Evolutionary conservation across 1,140 invertebrate species (phyloP).

Genomic region (Dreissena polymorpha): DNA sequence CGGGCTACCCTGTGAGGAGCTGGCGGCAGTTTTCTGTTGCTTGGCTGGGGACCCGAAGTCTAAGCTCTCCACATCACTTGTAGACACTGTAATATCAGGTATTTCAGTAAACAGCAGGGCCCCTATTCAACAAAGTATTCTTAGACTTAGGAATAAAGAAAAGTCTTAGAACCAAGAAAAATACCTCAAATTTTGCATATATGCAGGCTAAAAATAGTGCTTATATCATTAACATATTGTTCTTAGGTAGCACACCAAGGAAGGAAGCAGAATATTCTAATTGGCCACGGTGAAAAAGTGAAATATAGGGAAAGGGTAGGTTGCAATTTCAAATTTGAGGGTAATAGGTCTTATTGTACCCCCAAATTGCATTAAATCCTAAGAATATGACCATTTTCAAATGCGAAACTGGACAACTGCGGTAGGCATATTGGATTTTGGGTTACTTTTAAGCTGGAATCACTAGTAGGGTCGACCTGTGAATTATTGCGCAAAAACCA

Average conservation of each 20-base stretch:
- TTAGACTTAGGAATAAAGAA: neutral
- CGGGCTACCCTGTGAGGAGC: neutral
- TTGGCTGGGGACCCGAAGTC: constrained; percentile 60
- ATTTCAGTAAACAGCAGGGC: neutral
- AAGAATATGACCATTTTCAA: no score
- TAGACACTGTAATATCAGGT: constrained; percentile 27
- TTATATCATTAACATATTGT: neutral
- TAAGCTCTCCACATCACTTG: constrained; percentile 56
- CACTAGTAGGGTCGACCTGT: no score
- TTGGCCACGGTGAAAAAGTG: no score
- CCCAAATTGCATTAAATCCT: no score
- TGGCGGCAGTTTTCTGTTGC: neutral
- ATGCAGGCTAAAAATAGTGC: neutral
- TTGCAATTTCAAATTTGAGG: no score
- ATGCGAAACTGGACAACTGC: no score
- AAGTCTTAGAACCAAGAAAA: neutral
- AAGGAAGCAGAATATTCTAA: neutral
- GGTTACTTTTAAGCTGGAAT: no score
- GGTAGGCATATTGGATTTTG: no score
- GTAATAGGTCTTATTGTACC: no score
- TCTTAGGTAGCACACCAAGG: neutral
- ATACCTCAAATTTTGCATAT: neutral
- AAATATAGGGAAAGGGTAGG: no score
- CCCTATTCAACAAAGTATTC: neutral
- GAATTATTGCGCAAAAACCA: no score